Evolutionary conservation across 2,888 invertebrate genomes (phyloP), one percentile per base, ranked within the genome.

Genomic region (Polyommatus iphigenia): DNA sequence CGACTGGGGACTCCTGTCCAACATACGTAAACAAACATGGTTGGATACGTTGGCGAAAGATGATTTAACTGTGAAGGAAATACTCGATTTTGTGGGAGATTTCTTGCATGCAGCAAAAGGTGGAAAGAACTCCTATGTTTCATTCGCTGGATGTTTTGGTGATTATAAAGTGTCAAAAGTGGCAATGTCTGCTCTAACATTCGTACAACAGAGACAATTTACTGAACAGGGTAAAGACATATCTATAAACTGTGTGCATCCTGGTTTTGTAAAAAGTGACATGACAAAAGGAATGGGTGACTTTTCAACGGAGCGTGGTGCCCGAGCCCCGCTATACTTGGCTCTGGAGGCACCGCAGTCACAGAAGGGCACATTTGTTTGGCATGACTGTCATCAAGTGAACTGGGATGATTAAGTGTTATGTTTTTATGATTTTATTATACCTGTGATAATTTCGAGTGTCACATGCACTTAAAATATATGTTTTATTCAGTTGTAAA

Each of bases 41-140:
- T 85, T 93, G 76, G 93, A 94, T 80, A 89, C 88, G 8, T 85
- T 94, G 80, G 85, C 86, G 54, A 93, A 91, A 83, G 92, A 94
- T 76, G 88, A 94, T 83, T 87, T 95, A 36, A 94, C 94, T 8
- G 90, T 93, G 78, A 91, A 92, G 78, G 91, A 95, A 81, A 91
- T 96, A 77, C 86, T 92, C 82, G 88, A 89, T 41, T 91, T 96
- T 85, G 94, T 95, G 83, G 90, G 94, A 82, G 93, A 95, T 79
- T 96, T 95, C 85, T 91, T 96, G 77, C 87, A 90, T 90, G 95
- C 95, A 78, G 91, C 94, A 82, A 92, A 89, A 81, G 95, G 91
- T 85, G 92, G 92, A 76, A 91, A 89, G 87, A 89, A 76, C 82
- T 82, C 91, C 78, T 92, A 89, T 87, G 83, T 90, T 29, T 87